Evolutionary conservation across 2,797 vertebrate species (phyloP).

Genomic region (Anas acuta): DNA sequence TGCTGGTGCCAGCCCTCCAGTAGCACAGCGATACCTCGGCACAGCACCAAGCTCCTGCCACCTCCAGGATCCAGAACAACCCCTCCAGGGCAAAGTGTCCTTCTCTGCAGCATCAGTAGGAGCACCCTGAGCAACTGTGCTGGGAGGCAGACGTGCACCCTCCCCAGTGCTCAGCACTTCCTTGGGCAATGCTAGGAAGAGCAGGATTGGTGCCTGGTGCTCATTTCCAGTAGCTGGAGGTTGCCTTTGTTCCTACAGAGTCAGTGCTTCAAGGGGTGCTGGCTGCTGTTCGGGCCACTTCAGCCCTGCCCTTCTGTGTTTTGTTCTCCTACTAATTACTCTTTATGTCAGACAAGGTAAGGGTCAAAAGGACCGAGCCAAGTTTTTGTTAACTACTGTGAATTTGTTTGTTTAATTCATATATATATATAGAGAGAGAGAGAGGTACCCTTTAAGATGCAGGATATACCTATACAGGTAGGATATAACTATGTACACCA

Average conservation of each 20-base stretch:
- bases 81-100: background rate
- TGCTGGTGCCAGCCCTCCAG: background rate
- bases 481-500: background rate
- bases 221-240: background rate
- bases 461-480: background rate
- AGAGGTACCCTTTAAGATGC: background rate
- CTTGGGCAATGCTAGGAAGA: background rate
- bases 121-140: background rate
- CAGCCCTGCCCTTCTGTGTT: accelerated
- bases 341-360: background rate
- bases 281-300: background rate
- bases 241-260: background rate
- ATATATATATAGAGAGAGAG: background rate
- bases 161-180: too few relatives aligned
- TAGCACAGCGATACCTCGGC: too few relatives aligned
- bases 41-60: background rate
- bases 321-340: background rate
- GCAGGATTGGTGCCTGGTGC: background rate
- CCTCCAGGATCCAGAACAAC: background rate
- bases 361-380: background rate
- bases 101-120: background rate
- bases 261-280: background rate
- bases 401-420: background rate
- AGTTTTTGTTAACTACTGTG: background rate
- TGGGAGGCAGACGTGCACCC: background rate